These are phyloP conservation scores for Falco berigora DNA, from an alignment of 2,797 vertebrate species.

Conservation along the genomic window DNA sequence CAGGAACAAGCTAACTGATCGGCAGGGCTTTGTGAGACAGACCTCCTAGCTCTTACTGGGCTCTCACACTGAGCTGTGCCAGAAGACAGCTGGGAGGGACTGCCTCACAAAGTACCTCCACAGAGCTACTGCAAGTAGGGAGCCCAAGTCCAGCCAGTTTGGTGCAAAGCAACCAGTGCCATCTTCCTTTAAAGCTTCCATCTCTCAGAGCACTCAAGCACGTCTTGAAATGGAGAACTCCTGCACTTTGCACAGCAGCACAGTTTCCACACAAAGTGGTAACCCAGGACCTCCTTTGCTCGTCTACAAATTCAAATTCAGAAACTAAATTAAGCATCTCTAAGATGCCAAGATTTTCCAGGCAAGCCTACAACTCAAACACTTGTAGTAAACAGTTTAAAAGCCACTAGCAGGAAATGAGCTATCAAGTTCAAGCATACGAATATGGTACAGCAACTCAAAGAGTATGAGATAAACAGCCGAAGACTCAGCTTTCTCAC, in stretches of 20 bases:
- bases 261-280: neutral
- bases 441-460: neutral
- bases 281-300: neutral
- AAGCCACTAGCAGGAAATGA: constrained; percentile 2
- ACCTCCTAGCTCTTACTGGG: neutral
- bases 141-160: neutral
- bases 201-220: neutral
- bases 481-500: neutral
- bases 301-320: neutral
- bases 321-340: neutral
- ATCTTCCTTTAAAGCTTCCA: neutral
- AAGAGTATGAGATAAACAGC: neutral
- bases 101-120: neutral
- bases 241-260: neutral
- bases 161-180: neutral
- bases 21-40: neutral
- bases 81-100: neutral
- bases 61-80: neutral
- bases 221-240: neutral
- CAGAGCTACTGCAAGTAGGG: accelerated
- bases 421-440: neutral
- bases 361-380: neutral
- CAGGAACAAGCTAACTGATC: neutral
- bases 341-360: neutral
- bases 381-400: neutral